Conservation (phyloP, 2,797 vertebrate genomes). For the Okamejei kenojei region DNA sequence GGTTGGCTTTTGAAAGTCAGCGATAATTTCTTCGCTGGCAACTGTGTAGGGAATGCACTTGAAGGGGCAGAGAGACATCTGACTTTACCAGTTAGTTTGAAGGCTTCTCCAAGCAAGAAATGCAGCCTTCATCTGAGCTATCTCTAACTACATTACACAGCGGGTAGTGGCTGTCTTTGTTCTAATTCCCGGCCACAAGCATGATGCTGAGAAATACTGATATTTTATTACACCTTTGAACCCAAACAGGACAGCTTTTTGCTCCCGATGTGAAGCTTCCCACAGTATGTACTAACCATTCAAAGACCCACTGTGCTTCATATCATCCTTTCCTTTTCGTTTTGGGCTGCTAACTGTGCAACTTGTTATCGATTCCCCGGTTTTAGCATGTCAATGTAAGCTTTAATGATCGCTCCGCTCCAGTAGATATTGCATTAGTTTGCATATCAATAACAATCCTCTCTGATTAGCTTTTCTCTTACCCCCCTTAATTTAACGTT, state of each 20-base stretch:
- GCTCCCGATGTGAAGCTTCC: not conserved
- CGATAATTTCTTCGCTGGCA: not conserved
- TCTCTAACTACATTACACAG: not conserved
- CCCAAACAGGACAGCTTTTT: not conserved
- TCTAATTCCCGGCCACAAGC: not conserved
- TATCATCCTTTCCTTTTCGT: not conserved
- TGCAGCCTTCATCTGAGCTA: not conserved
- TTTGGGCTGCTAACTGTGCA: not conserved
- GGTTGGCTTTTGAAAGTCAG: not conserved
- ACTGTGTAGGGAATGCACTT: not conserved
- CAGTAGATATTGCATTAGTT: not conserved
- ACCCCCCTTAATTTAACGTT: not conserved
- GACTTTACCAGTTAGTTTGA: not conserved
- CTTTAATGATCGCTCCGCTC: not conserved
- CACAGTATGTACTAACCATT: not conserved
- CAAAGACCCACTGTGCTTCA: not conserved
- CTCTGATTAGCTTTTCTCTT: not conserved
- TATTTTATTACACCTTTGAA: not conserved
- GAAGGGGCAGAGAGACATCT: not conserved
- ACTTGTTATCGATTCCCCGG: not conserved
- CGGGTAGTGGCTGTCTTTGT: not conserved
- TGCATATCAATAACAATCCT: not conserved
- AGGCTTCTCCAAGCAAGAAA: not conserved
- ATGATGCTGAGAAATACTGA: not conserved
- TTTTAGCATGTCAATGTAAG: not conserved